These are phyloP conservation scores for Burhinus bistriatus DNA, from an alignment of 2,113 vertebrate species.

Conservation along the genomic window DNA sequence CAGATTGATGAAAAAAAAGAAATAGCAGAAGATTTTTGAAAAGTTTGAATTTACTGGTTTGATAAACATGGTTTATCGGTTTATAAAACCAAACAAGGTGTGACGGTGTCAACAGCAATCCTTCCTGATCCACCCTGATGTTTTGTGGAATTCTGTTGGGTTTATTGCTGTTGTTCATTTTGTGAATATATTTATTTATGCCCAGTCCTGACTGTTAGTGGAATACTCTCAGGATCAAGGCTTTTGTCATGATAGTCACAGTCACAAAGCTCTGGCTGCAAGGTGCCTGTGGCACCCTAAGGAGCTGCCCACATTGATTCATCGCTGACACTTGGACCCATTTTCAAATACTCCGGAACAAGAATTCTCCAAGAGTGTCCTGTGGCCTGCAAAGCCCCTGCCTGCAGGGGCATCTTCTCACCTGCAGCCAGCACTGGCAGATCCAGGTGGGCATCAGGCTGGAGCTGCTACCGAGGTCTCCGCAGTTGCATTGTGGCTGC, in stretches of 20 bases:
- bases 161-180: neutral
- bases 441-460: neutral
- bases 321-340: rapidly evolving
- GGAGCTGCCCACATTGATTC: neutral
- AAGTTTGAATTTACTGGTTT: neutral
- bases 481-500: rapidly evolving
- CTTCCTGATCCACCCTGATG: neutral
- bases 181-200: neutral
- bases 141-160: neutral
- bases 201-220: neutral
- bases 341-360: neutral
- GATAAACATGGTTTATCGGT: neutral
- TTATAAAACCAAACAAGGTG: neutral
- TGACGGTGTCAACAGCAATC: neutral
- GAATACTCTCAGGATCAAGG: neutral
- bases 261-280: neutral
- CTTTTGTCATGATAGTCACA: neutral
- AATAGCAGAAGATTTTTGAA: neutral
- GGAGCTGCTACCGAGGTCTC: neutral
- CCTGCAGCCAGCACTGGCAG: neutral
- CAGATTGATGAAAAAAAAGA: neutral
- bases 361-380: neutral
- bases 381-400: neutral
- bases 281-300: neutral
- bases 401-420: neutral